These are phyloP conservation scores for Anolis sagrei DNA, from an alignment of 2,113 vertebrate genomes.

Conservation along the genomic window DNA sequence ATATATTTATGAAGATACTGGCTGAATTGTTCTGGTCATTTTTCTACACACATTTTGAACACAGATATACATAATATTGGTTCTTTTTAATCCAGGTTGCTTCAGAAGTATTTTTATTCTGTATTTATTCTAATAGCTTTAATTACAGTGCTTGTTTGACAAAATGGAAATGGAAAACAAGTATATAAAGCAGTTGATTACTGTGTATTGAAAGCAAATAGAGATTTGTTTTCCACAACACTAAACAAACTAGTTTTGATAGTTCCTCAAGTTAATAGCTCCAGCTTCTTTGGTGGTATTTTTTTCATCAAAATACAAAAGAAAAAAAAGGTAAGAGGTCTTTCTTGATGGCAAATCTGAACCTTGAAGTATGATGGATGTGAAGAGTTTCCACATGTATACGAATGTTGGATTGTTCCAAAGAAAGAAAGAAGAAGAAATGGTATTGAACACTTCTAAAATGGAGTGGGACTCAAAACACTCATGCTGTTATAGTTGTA, in stretches of 20 bases:
- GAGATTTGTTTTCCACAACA: conserved; percentile 79
- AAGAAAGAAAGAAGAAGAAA: too few species aligned
- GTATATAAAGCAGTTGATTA: conserved; percentile 90
- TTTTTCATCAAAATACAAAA: conserved; percentile 83
- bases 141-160: conserved; percentile 92
- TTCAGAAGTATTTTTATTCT: not conserved
- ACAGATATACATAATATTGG: not conserved
- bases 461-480: conserved; percentile 74
- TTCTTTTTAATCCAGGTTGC: not conserved
- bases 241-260: conserved; percentile 84
- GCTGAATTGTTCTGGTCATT: not conserved
- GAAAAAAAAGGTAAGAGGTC: conserved; percentile 72
- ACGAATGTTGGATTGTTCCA: conserved; percentile 73
- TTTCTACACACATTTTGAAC: not conserved
- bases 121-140: conserved; percentile 88
- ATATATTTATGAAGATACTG: not conserved
- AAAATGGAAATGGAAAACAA: conserved; percentile 88
- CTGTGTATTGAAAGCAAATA: conserved; percentile 84
- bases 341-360: conserved; percentile 82
- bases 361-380: conserved; percentile 83
- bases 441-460: conserved; percentile 69
- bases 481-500: conserved; percentile 56
- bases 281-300: conserved; percentile 81
- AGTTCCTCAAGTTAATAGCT: conserved; percentile 82
- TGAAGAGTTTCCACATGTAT: conserved; percentile 78